Percentiles rank a stretch among this genome's conserved stretches.
Evolutionary conservation across 1,140 invertebrate genomes (phyloP).

Genomic region (Zaprionus davidi): DNA sequence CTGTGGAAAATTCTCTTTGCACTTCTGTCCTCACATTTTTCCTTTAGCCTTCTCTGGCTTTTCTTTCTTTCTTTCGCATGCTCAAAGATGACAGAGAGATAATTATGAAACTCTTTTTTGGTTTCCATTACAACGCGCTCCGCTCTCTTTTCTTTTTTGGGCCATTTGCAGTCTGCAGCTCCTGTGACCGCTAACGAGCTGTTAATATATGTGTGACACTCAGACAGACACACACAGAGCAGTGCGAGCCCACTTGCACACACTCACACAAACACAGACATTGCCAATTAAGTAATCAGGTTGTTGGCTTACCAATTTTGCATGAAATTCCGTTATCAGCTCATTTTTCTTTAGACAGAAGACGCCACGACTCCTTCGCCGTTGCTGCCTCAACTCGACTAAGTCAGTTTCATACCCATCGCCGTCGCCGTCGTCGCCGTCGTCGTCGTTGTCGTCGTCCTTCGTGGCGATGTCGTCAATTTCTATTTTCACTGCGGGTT

Average conservation of each 20-base stretch:
- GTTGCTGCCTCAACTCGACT: neutral
- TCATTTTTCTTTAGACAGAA: conserved; percentile 61
- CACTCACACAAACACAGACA: conserved; percentile 10
- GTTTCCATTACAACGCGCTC: conserved; percentile 44
- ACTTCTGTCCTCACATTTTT: neutral
- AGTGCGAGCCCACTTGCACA: neutral
- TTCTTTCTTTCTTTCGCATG: no score
- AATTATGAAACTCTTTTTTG: conserved; percentile 35
- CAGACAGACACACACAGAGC: conserved; percentile 15
- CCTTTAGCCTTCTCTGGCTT: neutral
- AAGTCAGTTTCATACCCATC: neutral
- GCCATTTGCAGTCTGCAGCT: conserved; percentile 18
- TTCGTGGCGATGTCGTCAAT: conserved; percentile 70
- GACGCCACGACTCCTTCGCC: neutral
- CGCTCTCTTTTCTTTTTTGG: conserved; percentile 58
- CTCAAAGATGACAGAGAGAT: conserved; percentile 5
- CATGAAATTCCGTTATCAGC: conserved; percentile 79
- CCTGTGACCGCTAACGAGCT: conserved; percentile 51
- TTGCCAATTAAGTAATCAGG: conserved; percentile 72
- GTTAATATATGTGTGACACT: conserved; percentile 56
- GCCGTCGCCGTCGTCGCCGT: neutral
- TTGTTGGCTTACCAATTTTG: conserved; percentile 82
- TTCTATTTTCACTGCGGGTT: conserved; percentile 78
- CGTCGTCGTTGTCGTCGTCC: neutral
- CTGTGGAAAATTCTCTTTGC: neutral